Percentiles rank a stretch among this genome's conserved stretches.
These are phyloP conservation scores for Proteles cristata DNA, from an alignment of 2,113 vertebrate species.

Conservation along the genomic window DNA sequence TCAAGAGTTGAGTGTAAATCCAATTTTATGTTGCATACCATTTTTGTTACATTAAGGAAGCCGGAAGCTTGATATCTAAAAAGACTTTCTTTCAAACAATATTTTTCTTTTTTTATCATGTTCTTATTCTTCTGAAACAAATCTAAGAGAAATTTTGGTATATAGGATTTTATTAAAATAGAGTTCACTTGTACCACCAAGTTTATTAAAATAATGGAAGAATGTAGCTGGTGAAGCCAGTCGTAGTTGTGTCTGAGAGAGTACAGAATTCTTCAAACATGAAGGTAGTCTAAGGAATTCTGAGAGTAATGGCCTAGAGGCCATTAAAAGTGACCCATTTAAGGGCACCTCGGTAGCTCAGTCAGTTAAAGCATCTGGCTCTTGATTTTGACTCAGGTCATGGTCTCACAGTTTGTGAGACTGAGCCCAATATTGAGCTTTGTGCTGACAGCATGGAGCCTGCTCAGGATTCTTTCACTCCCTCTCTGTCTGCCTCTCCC, in stretches of 20 bases:
- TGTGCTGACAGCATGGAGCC: too few species aligned
- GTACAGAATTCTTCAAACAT: background rate
- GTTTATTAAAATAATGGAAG: conserved; percentile 19
- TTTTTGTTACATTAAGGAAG: background rate
- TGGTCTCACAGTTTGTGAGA: too few species aligned
- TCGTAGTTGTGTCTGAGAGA: background rate
- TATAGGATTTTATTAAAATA: conserved; percentile 27
- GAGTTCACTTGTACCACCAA: background rate
- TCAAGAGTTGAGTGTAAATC: background rate
- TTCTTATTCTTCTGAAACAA: conserved; percentile 16
- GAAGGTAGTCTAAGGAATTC: background rate
- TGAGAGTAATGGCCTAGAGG: background rate
- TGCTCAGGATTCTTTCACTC: too few species aligned
- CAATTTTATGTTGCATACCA: background rate
- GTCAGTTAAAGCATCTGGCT: too few species aligned
- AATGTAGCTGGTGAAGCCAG: background rate
- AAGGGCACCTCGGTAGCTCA: background rate
- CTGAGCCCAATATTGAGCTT: too few species aligned
- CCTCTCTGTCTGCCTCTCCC: too few species aligned
- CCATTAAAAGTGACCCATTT: background rate
- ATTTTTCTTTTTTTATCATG: background rate
- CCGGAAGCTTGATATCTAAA: background rate
- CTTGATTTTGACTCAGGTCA: too few species aligned
- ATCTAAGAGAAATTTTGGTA: background rate
- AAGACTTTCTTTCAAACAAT: conserved; percentile 1